phyloP scores from a whole-genome alignment of 1,140 invertebrate species.

The Bradysia coprophila region DNA sequence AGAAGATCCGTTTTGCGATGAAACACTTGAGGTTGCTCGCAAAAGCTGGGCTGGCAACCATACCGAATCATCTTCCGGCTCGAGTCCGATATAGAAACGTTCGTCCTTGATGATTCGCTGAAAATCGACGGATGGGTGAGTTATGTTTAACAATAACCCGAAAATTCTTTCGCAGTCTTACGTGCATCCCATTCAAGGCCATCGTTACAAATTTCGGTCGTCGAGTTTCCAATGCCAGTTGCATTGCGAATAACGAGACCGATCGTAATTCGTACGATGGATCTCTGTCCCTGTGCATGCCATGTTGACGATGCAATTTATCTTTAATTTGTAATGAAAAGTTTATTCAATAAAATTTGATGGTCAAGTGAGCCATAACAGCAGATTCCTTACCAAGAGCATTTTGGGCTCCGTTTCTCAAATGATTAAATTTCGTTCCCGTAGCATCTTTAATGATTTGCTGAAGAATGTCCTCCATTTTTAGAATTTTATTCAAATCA shows the following conservation, averaged over 20 bases:
- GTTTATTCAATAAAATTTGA: slow-evolving; percentile 2
- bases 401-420: slow-evolving; percentile 60
- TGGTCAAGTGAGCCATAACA: background rate
- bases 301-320: slow-evolving; percentile 62
- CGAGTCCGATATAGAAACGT: slow-evolving; percentile 75
- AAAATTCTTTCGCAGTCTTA: slow-evolving; percentile 30
- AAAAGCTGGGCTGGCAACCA: slow-evolving; percentile 82
- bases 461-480: slow-evolving; percentile 68
- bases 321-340: slow-evolving; percentile 33
- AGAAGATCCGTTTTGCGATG: slow-evolving; percentile 45
- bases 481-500: too few relatives aligned
- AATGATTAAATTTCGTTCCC: slow-evolving; percentile 45
- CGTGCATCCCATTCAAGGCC: slow-evolving; percentile 69
- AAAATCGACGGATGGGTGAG: slow-evolving; percentile 6
- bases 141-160: background rate
- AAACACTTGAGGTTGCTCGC: slow-evolving; percentile 59
- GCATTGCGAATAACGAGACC: slow-evolving; percentile 62
- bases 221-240: slow-evolving; percentile 72
- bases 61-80: slow-evolving; percentile 76
- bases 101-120: slow-evolving; percentile 81
- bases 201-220: slow-evolving; percentile 62
- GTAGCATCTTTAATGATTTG: slow-evolving; percentile 60
- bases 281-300: slow-evolving; percentile 52
- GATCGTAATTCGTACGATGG: slow-evolving; percentile 67
- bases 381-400: slow-evolving; percentile 41